A percentile compares a stretch with the other conserved stretches of the same genome.
These are phyloP conservation scores for Neostethus bicornis DNA, from an alignment of 2,797 vertebrate species.

Conservation along the genomic window DNA sequence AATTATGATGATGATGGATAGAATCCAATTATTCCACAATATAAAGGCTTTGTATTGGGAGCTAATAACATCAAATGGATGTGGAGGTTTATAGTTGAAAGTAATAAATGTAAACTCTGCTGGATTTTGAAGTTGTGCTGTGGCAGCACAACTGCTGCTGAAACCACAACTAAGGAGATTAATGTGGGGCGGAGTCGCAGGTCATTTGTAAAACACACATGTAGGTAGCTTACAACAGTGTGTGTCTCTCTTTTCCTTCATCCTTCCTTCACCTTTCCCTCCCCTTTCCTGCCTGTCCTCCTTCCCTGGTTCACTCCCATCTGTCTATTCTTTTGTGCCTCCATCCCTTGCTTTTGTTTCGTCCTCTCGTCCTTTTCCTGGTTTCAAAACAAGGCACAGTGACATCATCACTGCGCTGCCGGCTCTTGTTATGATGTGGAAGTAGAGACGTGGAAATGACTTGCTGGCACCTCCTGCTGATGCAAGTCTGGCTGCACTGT, in stretches of 20 bases:
- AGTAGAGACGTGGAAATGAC: slow-evolving; percentile 71
- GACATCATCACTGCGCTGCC: slow-evolving; percentile 73
- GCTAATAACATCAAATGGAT: slow-evolving; percentile 29
- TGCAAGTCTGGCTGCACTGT: slow-evolving; percentile 47
- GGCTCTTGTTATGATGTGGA: slow-evolving; percentile 65
- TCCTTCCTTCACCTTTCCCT: neutral
- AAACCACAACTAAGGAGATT: slow-evolving; percentile 14
- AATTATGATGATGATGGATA: neutral
- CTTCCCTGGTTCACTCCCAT: neutral
- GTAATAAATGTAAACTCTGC: slow-evolving; percentile 24
- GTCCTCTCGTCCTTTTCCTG: slow-evolving; percentile 11
- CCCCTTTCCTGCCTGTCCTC: neutral
- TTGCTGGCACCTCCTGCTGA: slow-evolving; percentile 59
- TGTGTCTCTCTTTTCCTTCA: neutral
- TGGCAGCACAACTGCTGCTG: neutral
- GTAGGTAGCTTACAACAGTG: neutral
- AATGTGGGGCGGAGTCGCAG: slow-evolving; percentile 19
- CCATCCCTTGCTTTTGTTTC: neutral
- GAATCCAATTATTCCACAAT: neutral
- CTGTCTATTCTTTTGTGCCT: neutral
- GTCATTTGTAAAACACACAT: slow-evolving; percentile 27
- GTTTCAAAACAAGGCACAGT: slow-evolving; percentile 20
- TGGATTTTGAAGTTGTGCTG: slow-evolving; percentile 4
- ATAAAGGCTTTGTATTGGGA: slow-evolving; percentile 1
- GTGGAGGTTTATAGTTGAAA: slow-evolving; percentile 25